Evolutionary conservation across 2,888 invertebrate genomes (phyloP).

Genomic region (Chaetogeoica ovagalla): DNA sequence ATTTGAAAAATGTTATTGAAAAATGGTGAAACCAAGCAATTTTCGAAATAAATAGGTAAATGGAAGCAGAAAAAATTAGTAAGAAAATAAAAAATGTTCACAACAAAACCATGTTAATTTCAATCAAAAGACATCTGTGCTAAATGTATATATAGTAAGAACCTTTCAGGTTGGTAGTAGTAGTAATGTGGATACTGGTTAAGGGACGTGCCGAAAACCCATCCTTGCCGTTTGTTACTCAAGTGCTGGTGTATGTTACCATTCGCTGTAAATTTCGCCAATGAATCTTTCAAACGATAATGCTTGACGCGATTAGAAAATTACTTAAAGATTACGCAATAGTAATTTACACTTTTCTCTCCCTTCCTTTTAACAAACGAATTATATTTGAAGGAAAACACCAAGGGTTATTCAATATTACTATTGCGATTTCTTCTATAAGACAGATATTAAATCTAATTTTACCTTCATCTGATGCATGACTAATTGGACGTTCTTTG

Average conservation of each 20-base stretch:
- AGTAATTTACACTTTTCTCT: background rate
- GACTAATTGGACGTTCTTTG: constrained; percentile 59
- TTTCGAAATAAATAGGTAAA: constrained; percentile 16
- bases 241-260: constrained; percentile 50
- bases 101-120: constrained; percentile 16
- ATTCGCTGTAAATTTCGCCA: constrained; percentile 50
- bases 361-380: no score
- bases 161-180: constrained; percentile 53
- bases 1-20: no score
- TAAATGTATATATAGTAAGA: constrained; percentile 36
- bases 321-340: constrained; percentile 42
- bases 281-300: constrained; percentile 36
- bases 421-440: constrained; percentile 39
- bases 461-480: constrained; percentile 61
- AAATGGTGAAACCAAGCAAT: background rate
- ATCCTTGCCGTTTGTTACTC: constrained; percentile 53
- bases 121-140: constrained; percentile 30
- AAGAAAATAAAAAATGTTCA: background rate
- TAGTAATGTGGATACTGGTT: constrained; percentile 54
- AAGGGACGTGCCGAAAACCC: constrained; percentile 52
- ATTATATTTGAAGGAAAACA: no score
- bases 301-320: background rate
- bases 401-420: background rate
- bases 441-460: background rate
- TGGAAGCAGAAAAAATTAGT: constrained; percentile 27